A percentile compares a stretch with the other conserved stretches of the same genome.
phyloP scores from a whole-genome alignment of 30 jellyfish, hydroid and myxozoan genomes.

The Cassiopea andromeda region DNA sequence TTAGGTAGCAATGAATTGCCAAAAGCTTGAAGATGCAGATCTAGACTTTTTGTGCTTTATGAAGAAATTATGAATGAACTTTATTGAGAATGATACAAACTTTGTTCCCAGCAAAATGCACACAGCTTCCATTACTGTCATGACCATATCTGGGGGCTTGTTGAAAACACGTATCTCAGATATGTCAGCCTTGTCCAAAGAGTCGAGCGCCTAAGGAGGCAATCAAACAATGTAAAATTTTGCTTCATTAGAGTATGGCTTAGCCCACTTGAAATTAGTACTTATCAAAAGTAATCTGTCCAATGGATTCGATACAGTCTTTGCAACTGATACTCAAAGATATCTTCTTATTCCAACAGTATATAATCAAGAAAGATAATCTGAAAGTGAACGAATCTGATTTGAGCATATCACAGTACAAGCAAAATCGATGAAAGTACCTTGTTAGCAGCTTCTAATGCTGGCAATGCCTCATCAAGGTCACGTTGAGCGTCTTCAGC shows the following conservation, averaged over 20 bases:
- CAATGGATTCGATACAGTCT: too few relatives aligned
- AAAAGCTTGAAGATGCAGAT: too few relatives aligned
- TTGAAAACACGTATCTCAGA: conserved; percentile 88
- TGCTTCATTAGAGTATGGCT: too few relatives aligned
- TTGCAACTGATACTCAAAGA: too few relatives aligned
- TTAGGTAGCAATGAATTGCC: too few relatives aligned
- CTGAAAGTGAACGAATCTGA: background rate
- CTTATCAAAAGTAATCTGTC: too few relatives aligned
- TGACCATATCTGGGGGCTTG: conserved; percentile 95
- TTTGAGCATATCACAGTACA: background rate
- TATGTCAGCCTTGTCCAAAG: conserved; percentile 90
- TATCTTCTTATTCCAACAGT: too few relatives aligned
- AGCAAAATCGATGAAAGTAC: background rate
- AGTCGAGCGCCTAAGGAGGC: conserved; percentile 78
- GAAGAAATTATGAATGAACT: too few relatives aligned
- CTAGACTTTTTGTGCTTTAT: too few relatives aligned
- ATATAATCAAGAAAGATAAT: too few relatives aligned
- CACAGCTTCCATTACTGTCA: conserved; percentile 96
- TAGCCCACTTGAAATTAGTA: too few relatives aligned
- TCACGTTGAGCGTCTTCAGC: conserved; percentile 95
- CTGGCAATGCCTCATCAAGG: conserved; percentile 92
- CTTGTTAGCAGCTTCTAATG: conserved; percentile 93
- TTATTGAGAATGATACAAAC: conserved; percentile 32
- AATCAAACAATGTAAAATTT: background rate
- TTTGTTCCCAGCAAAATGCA: conserved; percentile 82